Base-by-base conservation (phyloP, 2,797 vertebrate genomes). In the Eupleurogrammus muticus region DNA sequence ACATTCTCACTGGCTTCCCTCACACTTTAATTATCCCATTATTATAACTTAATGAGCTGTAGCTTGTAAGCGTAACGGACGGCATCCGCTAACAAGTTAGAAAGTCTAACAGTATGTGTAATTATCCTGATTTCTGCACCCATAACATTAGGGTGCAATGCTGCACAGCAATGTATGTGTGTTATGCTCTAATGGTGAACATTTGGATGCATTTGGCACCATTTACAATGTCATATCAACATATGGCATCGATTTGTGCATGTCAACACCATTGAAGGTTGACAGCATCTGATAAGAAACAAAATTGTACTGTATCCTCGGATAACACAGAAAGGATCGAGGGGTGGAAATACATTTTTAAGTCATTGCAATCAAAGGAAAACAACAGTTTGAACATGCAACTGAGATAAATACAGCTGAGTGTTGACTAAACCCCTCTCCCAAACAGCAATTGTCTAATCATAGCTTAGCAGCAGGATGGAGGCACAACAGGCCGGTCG, bases 51-150 rank as follows among this genome's bases (percentile, higher is more conserved):
- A 17, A 4, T 19, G 46, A 47, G 21, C 21, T 54, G 21, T 68
- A 17, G 28, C 28, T 28, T 28, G 65, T 28, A 24, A 16, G 60
- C 36, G 20, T 54, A 34, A 66, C 17, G 14, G 16, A 60, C 64
- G 36, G 42, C 46, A 36, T 9, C 9, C 16, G 55, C 0, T 7
- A 48, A 58, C 20, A 21, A 21, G 19, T 62, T 62, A 7, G 6
- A 5, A 48, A 20, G 51, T 1, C 21, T 2, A 49, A 23, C 2
- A 38, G 10, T 38, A 24, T 28, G 21, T n/a, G 13, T 40, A 13
- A 42, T 24, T 40, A 1, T 20, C 36, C 17, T 61, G 24, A 36
- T 34, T 38, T 67, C 28, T 24, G 34, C 34, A 44, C 34, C 49
- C 2, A 34, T 20, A 9, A 24, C 38, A 23, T 8, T 46, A 19